Base-by-base conservation (phyloP, 2,888 invertebrate genomes). In the Aplocera efformata region DNA sequence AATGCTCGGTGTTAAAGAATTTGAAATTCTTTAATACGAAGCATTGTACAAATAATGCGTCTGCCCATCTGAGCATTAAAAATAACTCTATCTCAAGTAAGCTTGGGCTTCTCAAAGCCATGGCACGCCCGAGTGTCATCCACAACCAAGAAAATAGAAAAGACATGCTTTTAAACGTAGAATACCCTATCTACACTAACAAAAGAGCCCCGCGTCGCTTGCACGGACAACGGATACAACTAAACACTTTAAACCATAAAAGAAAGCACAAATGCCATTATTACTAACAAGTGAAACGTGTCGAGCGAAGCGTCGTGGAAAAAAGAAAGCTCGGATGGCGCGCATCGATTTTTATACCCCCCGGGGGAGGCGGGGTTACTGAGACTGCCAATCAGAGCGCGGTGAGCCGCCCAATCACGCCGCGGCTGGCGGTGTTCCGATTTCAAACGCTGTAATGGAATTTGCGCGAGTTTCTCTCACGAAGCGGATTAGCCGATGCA, bases 301-400 rank as follows among this genome's bases (percentile, higher is more conserved):
- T 86, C 68, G 70, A 58, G 53, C 63, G 77, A 67, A 72, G 78
- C 79, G 75, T 62, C 73, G 71, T 52, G 56, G 69, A 73, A 82
- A 83, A 84, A 88, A 80, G 79, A 84, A 68, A 62, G 71, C 53
- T 61, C 51, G 58, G 44, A 41, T 57, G 53, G 54, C 59, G 66
- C 63, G 78, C 85, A 88, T 88, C 81, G 88, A 88, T 88, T 88
- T 88, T 88, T 86, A 85, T 86, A 83, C 72, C 78, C 78, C 74
- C 71, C 60, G 50, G 61, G 82, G 72, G n/a, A n/a, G 85, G 85
- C 81, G 83, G 84, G 81, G 82, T 81, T 74, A 71, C 56, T 41
- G 72, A 69, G 70, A n/a, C 69, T 58, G 81, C 85, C 85, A 85
- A 85, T 84, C 81, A 73, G 69, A 49, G 71, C 75, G 79, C 77